Percentiles rank a stretch among this genome's conserved stretches.
Conservation (phyloP, 2,113 vertebrate species). For the Sturnus vulgaris region DNA sequence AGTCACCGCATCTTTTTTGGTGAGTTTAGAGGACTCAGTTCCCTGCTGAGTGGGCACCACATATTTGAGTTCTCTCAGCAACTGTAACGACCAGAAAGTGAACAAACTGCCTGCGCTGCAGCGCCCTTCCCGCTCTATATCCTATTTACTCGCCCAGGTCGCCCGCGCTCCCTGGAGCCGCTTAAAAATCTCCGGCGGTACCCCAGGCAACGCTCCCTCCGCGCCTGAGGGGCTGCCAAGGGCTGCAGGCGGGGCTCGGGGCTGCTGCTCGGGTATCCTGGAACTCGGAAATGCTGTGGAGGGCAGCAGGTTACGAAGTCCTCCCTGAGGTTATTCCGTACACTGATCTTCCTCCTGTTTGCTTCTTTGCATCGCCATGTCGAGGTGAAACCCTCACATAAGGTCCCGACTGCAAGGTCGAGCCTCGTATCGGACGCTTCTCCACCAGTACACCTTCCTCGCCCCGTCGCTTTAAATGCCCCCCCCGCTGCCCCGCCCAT, state of each 20-base stretch:
- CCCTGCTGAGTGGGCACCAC: neutral
- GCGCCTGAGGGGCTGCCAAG: no score
- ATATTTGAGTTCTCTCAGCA: neutral
- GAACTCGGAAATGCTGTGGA: neutral
- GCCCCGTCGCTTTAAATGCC: neutral
- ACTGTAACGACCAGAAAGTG: neutral
- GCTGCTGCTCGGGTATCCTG: no score
- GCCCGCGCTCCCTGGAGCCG: neutral
- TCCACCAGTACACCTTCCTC: accelerated
- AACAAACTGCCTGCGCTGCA: neutral
- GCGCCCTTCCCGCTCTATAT: neutral
- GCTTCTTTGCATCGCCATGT: no score
- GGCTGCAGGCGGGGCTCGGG: neutral
- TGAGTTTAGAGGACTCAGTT: neutral
- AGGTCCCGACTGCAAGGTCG: accelerated
- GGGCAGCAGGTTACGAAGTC: neutral
- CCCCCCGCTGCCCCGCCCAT: accelerated
- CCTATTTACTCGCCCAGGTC: no score
- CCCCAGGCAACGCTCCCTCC: neutral
- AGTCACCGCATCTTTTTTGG: neutral
- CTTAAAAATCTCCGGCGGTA: neutral
- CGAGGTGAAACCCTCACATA: accelerated
- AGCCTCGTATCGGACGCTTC: accelerated
- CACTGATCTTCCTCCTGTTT: accelerated
- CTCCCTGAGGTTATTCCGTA: neutral